phyloP scores from a whole-genome alignment of 1,140 invertebrate genomes.

The Orussus abietinus region DNA sequence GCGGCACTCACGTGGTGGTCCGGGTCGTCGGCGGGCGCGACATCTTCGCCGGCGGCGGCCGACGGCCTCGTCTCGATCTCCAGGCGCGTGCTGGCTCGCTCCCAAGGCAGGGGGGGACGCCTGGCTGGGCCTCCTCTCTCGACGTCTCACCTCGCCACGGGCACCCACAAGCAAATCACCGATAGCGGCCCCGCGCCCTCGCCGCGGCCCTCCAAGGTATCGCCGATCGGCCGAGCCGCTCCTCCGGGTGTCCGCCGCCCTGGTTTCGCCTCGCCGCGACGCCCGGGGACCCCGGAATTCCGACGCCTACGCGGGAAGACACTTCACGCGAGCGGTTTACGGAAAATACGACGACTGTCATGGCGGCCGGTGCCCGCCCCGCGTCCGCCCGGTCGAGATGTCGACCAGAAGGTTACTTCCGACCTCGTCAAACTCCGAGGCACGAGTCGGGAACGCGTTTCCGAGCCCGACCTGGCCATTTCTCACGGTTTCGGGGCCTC shows the following conservation, averaged over 20 bases:
- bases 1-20: constrained; percentile 45
- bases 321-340: constrained; percentile 23
- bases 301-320: constrained; percentile 20
- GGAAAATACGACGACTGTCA: constrained; percentile 42
- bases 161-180: constrained; percentile 34
- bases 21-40: constrained; percentile 36
- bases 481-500: too few relatives aligned
- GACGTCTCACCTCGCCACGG: constrained; percentile 38
- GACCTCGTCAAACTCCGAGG: too few relatives aligned
- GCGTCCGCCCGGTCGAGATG: too few relatives aligned
- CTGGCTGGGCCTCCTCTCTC: constrained; percentile 28
- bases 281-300: constrained; percentile 10
- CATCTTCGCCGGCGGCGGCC: constrained; percentile 30
- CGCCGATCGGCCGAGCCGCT: constrained; percentile 12
- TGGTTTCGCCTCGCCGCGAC: constrained; percentile 3
- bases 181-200: constrained; percentile 35
- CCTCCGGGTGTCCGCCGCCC: constrained; percentile 10
- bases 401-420: too few relatives aligned
- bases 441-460: too few relatives aligned
- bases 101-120: constrained; percentile 39
- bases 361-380: constrained; percentile 35
- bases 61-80: constrained; percentile 24
- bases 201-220: constrained; percentile 16
- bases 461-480: too few relatives aligned
- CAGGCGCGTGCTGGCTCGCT: constrained; percentile 30